phyloP scores from a whole-genome alignment of 2,888 invertebrate genomes.

The Trypoxylon attenuatum region DNA sequence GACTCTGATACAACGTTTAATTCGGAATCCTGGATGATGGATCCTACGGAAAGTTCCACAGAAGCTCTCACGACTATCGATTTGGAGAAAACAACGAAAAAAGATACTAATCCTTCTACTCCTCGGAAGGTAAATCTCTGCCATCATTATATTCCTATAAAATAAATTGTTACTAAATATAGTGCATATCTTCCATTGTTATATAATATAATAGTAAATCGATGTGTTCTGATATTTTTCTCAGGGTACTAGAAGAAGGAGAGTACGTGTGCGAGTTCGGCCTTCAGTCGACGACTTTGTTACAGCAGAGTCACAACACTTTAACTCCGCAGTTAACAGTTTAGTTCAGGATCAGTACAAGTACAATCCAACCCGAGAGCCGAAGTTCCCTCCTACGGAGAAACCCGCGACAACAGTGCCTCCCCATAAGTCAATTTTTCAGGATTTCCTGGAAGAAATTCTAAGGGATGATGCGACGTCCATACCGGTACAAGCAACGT shows the following conservation, averaged over 20 bases:
- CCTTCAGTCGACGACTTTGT: constrained; percentile 84
- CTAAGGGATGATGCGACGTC: constrained; percentile 47
- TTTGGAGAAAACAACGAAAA: constrained; percentile 24
- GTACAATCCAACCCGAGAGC: constrained; percentile 35
- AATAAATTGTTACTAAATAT: not conserved
- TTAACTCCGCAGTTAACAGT: constrained; percentile 74
- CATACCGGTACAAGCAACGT: constrained; percentile 2
- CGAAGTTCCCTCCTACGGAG: constrained; percentile 10
- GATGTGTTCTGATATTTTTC: not conserved
- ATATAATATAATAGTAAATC: not conserved
- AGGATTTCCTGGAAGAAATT: constrained; percentile 59
- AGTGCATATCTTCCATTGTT: too few species aligned
- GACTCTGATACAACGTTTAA: constrained; percentile 2
- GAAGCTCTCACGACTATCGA: constrained; percentile 18
- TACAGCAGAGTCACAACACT: constrained; percentile 87
- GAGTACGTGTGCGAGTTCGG: constrained; percentile 85
- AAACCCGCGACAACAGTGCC: constrained; percentile 15
- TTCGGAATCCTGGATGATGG: constrained; percentile 16
- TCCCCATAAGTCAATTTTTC: constrained; percentile 47
- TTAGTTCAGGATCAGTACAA: constrained; percentile 56
- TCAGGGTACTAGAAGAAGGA: constrained; percentile 76
- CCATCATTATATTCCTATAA: not conserved
- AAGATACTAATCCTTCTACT: not conserved
- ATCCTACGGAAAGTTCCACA: constrained; percentile 8
- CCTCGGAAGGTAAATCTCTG: constrained; percentile 36